Percentiles rank a stretch among this genome's conserved stretches.
phyloP scores from a whole-genome alignment of 2,113 vertebrate genomes.

The Mus musculus region GRCm39 chr1:80773001-80773500 shows the following conservation, averaged over 20 bases:
- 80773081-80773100: too few relatives aligned
- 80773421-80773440: background rate
- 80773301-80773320: background rate
- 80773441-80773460: background rate
- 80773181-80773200: background rate
- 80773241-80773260: background rate
- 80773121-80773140: background rate
- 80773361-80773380: background rate
- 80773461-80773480: background rate
- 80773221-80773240: background rate
- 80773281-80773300: background rate
- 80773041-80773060: background rate
- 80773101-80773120: background rate
- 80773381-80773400: background rate
- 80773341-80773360: background rate
- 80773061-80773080: background rate
- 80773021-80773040: background rate
- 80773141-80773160: background rate
- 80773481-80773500: background rate
- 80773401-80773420: background rate
- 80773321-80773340: background rate
- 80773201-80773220: background rate
- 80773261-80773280: background rate
- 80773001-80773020: background rate
- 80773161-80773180: background rate